phyloP scores from a whole-genome alignment of 2,797 vertebrate species.

The Graptemys geographica region DNA sequence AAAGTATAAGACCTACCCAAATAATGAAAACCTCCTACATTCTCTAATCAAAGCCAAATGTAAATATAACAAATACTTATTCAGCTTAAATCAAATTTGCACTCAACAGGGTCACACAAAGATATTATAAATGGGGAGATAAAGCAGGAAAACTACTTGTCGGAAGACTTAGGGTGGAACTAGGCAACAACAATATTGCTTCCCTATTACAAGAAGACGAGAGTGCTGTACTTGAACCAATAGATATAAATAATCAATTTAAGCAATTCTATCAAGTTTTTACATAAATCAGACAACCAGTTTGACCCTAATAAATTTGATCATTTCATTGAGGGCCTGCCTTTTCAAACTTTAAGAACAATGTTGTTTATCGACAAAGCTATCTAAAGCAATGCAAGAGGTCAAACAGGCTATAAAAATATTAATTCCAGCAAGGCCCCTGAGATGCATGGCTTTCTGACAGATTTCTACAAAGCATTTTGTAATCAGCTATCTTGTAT shows the following conservation, averaged over 20 bases:
- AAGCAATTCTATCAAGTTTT: background rate
- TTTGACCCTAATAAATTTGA: background rate
- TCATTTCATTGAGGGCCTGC: background rate
- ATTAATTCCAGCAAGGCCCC: background rate
- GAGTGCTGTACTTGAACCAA: background rate
- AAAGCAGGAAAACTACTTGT: background rate
- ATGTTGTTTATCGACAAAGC: background rate
- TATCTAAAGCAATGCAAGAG: background rate
- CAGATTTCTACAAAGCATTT: background rate
- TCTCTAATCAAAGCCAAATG: background rate
- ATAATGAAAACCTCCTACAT: background rate
- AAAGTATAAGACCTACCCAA: background rate
- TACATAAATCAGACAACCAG: background rate
- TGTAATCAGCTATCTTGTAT: background rate
- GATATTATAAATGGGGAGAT: background rate
- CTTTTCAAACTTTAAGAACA: background rate
- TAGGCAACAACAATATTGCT: background rate
- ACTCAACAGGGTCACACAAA: background rate
- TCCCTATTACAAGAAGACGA: background rate
- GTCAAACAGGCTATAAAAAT: background rate
- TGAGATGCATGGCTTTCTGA: background rate
- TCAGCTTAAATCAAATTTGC: background rate
- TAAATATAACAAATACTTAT: background rate
- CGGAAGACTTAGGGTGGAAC: background rate
- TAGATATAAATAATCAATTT: background rate